Conservation (phyloP, 2,888 invertebrate genomes). For the Oscheius sp. region DNA sequence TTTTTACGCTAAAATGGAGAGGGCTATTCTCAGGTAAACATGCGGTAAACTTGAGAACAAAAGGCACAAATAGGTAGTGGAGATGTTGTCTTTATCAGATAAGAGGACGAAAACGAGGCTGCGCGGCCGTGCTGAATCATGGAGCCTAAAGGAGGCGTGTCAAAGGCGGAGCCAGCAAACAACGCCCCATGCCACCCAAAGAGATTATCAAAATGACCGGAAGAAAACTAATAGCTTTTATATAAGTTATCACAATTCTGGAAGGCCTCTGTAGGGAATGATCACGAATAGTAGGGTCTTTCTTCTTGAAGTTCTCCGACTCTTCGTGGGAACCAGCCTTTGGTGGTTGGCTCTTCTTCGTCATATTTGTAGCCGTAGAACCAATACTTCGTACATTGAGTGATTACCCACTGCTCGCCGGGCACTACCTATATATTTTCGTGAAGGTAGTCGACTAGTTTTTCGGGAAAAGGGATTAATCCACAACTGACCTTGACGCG, state of each 20-base stretch:
- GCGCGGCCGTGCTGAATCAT: conserved; percentile 20
- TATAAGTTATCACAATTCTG: too few species aligned
- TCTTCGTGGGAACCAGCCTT: conserved; percentile 53
- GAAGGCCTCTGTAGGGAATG: too few species aligned
- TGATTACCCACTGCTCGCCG: conserved; percentile 54
- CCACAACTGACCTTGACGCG: conserved; percentile 41
- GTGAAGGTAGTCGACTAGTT: neutral
- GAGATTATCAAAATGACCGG: neutral
- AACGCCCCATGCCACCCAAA: neutral
- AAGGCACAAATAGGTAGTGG: conserved; percentile 1
- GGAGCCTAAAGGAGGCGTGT: conserved; percentile 19
- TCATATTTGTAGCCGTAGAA: conserved; percentile 50
- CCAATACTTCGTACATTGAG: conserved; percentile 58
- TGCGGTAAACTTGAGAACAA: conserved; percentile 25
- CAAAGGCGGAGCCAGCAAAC: conserved; percentile 6
- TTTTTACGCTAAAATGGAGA: neutral
- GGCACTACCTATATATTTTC: conserved; percentile 23
- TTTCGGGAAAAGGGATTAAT: neutral
- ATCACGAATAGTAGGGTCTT: neutral
- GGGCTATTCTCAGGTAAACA: neutral
- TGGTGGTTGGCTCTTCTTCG: conserved; percentile 27
- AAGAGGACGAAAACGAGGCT: conserved; percentile 4
- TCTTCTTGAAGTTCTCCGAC: conserved; percentile 9
- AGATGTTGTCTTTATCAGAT: conserved; percentile 29
- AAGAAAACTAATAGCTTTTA: neutral